Evolutionary conservation across 2,797 vertebrate species (phyloP).

Genomic region (Siniperca obscura): DNA sequence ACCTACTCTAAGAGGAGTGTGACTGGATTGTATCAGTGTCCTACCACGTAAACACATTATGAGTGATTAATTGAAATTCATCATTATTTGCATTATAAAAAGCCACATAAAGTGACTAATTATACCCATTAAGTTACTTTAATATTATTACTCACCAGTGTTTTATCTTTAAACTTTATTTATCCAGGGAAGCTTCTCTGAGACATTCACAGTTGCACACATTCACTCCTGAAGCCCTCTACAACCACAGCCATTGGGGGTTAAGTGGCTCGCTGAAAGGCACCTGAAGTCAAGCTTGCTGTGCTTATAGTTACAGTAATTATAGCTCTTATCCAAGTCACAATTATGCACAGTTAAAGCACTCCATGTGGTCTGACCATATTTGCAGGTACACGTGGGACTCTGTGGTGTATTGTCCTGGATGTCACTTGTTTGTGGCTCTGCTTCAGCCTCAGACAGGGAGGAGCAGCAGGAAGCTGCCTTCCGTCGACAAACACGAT

Average conservation of each 20-base stretch:
- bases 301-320: not conserved
- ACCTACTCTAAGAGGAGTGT: no score
- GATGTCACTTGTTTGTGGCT: conserved; percentile 16
- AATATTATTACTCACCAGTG: not conserved
- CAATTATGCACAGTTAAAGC: not conserved
- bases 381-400: conserved; percentile 15
- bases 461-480: conserved; percentile 78
- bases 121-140: not conserved
- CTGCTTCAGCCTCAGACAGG: conserved; percentile 55
- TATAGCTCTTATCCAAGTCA: not conserved
- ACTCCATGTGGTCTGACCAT: not conserved
- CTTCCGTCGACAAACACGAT: conserved; percentile 78
- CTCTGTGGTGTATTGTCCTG: not conserved
- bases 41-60: no score
- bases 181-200: not conserved
- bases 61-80: no score
- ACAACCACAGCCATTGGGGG: not conserved
- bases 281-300: not conserved
- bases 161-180: not conserved
- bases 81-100: not conserved
- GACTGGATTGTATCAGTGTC: not conserved
- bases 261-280: not conserved
- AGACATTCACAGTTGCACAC: not conserved
- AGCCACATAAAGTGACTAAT: not conserved
- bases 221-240: not conserved